Base-by-base conservation (phyloP, 1,140 invertebrate species). In the Rhysida immarginata region DNA sequence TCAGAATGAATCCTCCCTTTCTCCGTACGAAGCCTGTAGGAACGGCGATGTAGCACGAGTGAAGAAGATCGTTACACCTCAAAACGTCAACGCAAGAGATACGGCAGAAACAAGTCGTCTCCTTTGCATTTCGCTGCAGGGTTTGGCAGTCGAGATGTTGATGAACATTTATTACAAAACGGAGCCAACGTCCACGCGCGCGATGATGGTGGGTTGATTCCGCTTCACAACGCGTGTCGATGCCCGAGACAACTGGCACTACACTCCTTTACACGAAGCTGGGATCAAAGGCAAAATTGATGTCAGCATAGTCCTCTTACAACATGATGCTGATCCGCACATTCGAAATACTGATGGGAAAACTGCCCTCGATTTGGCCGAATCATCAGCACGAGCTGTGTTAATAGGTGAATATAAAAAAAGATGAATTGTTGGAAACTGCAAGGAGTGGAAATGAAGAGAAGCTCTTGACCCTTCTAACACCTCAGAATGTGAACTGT, bases 81-180 rank as follows among this genome's bases (percentile, higher is more conserved):
- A 89, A 71, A 94, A 89, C 63, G 93, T 96, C 46, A 96, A 96
- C 74, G 87, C 90, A 20, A 81, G 90, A 66, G 93, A 96, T 73
- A 95, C 90, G 58, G 86, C 90, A 63, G 92, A 93, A 67, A 79
- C 58, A 95, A 95, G 75, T 95, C 90, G 20, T 94, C 92, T 61
- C 90, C 92, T 59, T 74, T 97, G 66, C 93, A 96, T 77, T 96
- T 96, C 77, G 92, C 93, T 73, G 91, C 92, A 75, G 93, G 92
- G 55, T 97, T 96, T 76, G 93, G 93, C 18, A 80, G 89, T 60
- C 77, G 84, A 58, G 88, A 93, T 66, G 86, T 93, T 41, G 83
- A 85, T 18, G 82, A 85, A 65, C 82, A 81, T 64, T 73, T 95
- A 2, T 74, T 94, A 50, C 78, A 82, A 11, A 80, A 83, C 55